Evolutionary conservation across 92 coral and sea anemone species (phyloP).

Genomic region (Micromussa lordhowensis): DNA sequence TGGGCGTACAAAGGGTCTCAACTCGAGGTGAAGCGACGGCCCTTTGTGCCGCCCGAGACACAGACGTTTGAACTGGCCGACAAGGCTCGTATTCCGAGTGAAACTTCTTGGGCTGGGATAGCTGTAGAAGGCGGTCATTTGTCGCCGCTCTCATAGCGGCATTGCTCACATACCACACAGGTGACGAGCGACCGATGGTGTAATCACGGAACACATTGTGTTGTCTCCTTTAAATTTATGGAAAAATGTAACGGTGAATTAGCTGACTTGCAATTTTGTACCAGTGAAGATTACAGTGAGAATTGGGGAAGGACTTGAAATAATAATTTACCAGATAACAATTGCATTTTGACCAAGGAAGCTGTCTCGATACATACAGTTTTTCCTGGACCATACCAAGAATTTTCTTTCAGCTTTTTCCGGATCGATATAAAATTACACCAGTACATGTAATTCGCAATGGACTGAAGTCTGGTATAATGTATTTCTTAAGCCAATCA

Average conservation of each 20-base stretch:
- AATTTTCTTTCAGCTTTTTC: too few relatives aligned
- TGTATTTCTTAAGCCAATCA: too few relatives aligned
- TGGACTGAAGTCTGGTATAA: too few relatives aligned
- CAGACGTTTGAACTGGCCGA: conserved; percentile 66
- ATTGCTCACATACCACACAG: conserved; percentile 82
- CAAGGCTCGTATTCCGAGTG: conserved; percentile 86
- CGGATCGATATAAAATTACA: too few relatives aligned
- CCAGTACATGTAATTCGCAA: too few relatives aligned
- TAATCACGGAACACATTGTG: conserved; percentile 82
- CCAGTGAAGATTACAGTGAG: not conserved
- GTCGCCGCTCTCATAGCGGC: conserved; percentile 63
- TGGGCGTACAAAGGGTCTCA: conserved; percentile 79
- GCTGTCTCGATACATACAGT: too few relatives aligned
- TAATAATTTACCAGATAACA: too few relatives aligned
- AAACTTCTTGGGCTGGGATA: conserved; percentile 76
- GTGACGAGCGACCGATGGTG: conserved; percentile 90
- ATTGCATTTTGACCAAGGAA: too few relatives aligned
- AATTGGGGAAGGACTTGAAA: not conserved
- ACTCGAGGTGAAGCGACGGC: conserved; percentile 78
- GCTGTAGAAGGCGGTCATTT: conserved; percentile 55
- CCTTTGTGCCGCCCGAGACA: conserved; percentile 74
- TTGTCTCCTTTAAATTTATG: conserved; percentile 69
- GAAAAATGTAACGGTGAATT: not conserved
- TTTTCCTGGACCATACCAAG: too few relatives aligned
- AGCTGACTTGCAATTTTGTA: not conserved